These are phyloP conservation scores for Andrena haemorrhoa DNA, from an alignment of 2,888 invertebrate genomes.

Conservation along the genomic window DNA sequence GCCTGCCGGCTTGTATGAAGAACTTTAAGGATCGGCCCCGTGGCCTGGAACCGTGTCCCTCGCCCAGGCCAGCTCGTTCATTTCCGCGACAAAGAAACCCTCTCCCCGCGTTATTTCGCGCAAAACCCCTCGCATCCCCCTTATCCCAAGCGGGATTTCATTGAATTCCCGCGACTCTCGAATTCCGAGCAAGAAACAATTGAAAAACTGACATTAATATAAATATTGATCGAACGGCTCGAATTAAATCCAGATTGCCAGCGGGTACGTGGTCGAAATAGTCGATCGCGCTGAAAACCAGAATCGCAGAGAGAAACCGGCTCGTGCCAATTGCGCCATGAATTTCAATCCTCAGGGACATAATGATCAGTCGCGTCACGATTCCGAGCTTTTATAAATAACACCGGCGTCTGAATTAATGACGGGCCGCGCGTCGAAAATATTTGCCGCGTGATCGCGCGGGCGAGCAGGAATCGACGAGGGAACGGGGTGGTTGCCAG, in stretches of 20 bases:
- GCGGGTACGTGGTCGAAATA: constrained; percentile 38
- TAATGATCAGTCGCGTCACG: not conserved
- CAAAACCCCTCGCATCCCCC: not conserved
- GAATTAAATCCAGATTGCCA: constrained; percentile 18
- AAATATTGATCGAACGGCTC: constrained; percentile 21
- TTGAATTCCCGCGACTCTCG: too few relatives aligned
- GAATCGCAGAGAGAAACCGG: not conserved
- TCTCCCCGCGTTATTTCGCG: not conserved
- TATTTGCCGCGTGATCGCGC: not conserved
- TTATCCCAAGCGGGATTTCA: not conserved
- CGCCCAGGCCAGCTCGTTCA: constrained; percentile 40
- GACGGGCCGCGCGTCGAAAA: not conserved
- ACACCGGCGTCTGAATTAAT: not conserved
- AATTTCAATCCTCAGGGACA: constrained; percentile 30
- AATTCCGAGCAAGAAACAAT: not conserved
- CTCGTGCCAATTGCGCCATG: constrained; percentile 21
- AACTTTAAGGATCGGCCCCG: constrained; percentile 60
- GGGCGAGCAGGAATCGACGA: not conserved
- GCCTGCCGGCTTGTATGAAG: constrained; percentile 61
- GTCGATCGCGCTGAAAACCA: constrained; percentile 18
- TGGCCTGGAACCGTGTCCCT: constrained; percentile 45
- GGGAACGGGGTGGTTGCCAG: too few relatives aligned
- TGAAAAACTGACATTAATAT: not conserved
- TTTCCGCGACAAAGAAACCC: constrained; percentile 51
- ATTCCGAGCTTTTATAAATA: constrained; percentile 11